Percentiles rank a stretch among this genome's conserved stretches.
phyloP scores from a whole-genome alignment of 2,113 vertebrate species.

The Pholis gunnellus region DNA sequence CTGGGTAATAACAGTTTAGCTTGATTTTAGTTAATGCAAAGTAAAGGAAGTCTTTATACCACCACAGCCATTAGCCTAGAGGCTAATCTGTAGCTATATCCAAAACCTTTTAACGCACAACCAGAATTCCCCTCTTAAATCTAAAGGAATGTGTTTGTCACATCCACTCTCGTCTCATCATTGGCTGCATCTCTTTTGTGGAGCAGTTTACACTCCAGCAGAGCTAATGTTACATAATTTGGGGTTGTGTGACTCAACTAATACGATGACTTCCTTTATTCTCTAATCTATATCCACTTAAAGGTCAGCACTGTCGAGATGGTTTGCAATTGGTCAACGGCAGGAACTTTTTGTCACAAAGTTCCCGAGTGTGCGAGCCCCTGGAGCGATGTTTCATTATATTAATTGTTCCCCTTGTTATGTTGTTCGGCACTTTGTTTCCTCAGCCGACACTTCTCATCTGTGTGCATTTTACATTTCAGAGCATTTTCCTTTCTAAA shows the following conservation, averaged over 20 bases:
- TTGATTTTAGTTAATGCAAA: too few relatives aligned
- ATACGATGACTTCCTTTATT: neutral
- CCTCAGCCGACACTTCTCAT: neutral
- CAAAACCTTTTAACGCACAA: neutral
- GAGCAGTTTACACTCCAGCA: neutral
- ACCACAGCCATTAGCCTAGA: too few relatives aligned
- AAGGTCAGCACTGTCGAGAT: constrained; percentile 40
- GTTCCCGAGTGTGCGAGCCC: constrained; percentile 9
- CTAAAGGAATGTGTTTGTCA: neutral
- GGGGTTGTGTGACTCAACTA: neutral
- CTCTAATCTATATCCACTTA: constrained; percentile 1
- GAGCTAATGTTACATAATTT: neutral
- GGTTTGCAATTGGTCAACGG: neutral
- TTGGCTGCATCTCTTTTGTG: neutral
- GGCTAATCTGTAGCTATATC: neutral
- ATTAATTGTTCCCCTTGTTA: constrained; percentile 10
- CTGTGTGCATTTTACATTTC: constrained; percentile 1
- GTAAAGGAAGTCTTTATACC: too few relatives aligned
- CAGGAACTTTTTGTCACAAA: constrained; percentile 2
- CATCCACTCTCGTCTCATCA: neutral
- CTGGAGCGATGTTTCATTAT: neutral
- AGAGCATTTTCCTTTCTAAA: neutral
- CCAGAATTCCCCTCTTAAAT: neutral
- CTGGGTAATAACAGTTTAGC: too few relatives aligned
- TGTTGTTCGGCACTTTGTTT: neutral